Percentiles rank a stretch among this genome's conserved stretches.
phyloP scores from a whole-genome alignment of 2,797 vertebrate genomes.

The Periparus ater region DNA sequence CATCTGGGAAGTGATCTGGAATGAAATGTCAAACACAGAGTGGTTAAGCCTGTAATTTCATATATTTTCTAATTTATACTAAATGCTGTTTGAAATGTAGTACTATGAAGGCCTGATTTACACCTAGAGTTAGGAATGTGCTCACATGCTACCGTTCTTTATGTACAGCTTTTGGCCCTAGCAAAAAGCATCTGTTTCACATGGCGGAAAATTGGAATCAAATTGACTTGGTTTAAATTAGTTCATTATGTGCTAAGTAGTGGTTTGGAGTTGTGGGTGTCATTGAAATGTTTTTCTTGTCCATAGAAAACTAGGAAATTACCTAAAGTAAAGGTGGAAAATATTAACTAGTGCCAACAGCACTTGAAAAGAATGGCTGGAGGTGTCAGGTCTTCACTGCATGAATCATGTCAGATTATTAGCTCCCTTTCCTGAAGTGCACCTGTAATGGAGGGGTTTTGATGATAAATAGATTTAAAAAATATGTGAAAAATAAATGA shows the following conservation, averaged over 20 bases:
- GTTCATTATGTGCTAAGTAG: conserved; percentile 68
- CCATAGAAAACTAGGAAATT: conserved; percentile 54
- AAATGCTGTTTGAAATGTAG: neutral
- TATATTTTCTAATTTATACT: neutral
- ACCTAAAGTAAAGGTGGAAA: conserved; percentile 55
- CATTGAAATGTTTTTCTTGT: conserved; percentile 60
- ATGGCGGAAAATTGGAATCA: conserved; percentile 18
- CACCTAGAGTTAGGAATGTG: neutral
- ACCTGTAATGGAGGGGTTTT: neutral
- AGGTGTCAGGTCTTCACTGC: conserved; percentile 18
- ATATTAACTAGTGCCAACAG: conserved; percentile 37
- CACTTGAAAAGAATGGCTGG: conserved; percentile 52
- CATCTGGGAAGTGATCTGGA: neutral
- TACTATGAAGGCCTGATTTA: neutral
- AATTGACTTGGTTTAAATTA: conserved; percentile 59
- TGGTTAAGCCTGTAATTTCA: neutral
- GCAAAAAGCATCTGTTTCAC: conserved; percentile 44
- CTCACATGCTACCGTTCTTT: conserved; percentile 36
- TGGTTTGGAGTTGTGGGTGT: conserved; percentile 54
- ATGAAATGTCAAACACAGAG: neutral
- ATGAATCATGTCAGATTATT: conserved; percentile 49
- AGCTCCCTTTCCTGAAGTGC: conserved; percentile 1
- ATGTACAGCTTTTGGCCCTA: neutral
- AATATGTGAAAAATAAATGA: neutral
- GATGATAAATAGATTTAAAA: neutral